Evolutionary conservation across 2,113 vertebrate species (phyloP).

Genomic region (Pao palembangensis): DNA sequence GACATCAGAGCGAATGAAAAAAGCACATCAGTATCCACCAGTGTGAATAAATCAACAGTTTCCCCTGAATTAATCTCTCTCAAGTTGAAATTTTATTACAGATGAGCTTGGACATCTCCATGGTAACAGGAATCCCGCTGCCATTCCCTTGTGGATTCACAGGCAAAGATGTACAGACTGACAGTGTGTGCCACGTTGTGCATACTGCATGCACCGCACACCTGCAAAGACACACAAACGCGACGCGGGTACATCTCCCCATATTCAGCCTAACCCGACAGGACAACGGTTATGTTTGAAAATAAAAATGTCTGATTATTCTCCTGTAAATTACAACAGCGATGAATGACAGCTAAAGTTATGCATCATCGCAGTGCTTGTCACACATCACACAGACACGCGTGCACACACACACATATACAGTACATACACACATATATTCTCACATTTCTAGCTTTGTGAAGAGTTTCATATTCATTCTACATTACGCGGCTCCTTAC

Average conservation of each 20-base stretch:
- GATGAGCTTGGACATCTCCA: conserved; percentile 71
- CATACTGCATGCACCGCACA: conserved; percentile 25
- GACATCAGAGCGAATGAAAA: conserved; percentile 52
- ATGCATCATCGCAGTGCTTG: no score
- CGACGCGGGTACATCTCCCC: neutral
- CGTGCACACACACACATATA: no score
- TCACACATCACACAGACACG: no score
- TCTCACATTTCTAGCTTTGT: no score
- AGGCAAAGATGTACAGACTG: conserved; percentile 51
- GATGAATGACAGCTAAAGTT: no score
- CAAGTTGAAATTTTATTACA: conserved; percentile 61
- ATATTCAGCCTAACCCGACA: neutral
- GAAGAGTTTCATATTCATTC: no score
- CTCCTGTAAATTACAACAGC: neutral
- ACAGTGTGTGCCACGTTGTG: conserved; percentile 55
- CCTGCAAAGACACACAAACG: conserved; percentile 26
- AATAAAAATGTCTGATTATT: conserved; percentile 22
- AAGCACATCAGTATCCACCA: conserved; percentile 50
- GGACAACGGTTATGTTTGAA: conserved; percentile 20
- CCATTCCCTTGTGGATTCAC: conserved; percentile 66
- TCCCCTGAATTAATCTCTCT: conserved; percentile 73
- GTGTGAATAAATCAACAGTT: conserved; percentile 71
- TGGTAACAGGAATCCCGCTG: conserved; percentile 71
- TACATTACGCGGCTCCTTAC: no score
- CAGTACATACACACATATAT: no score